A percentile compares a stretch with the other conserved stretches of the same genome.
Conservation (phyloP, 2,113 vertebrate species). For the Limnothrissa miodon region DNA sequence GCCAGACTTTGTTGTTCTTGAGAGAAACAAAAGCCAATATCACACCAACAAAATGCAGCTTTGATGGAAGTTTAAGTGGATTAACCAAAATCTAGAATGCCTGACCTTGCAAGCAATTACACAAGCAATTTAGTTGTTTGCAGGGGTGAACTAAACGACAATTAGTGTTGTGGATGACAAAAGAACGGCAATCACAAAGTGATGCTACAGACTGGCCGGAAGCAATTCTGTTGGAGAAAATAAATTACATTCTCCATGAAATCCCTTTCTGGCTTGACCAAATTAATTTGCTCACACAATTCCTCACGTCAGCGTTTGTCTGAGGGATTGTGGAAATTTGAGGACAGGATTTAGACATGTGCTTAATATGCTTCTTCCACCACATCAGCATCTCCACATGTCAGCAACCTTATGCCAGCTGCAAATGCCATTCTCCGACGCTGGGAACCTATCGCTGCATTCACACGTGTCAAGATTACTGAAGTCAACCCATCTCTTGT, state of each 20-base stretch:
- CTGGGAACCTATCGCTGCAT: slow-evolving; percentile 50
- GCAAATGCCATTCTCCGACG: slow-evolving; percentile 30
- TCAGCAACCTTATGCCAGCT: slow-evolving; percentile 38
- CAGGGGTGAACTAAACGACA: background rate
- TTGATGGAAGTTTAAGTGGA: background rate
- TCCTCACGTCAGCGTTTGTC: background rate
- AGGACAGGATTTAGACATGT: slow-evolving; percentile 3
- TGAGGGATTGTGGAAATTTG: slow-evolving; percentile 26
- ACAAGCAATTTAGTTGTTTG: background rate
- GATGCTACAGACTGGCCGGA: background rate
- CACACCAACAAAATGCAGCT: background rate
- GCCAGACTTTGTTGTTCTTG: background rate
- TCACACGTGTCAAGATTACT: slow-evolving; percentile 61
- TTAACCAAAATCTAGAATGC: background rate
- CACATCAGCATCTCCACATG: slow-evolving; percentile 56
- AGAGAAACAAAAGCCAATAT: background rate
- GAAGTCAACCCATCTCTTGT: slow-evolving; percentile 31
- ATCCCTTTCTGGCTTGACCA: slow-evolving; percentile 7
- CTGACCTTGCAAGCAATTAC: slow-evolving; percentile 3
- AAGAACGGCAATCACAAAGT: background rate
- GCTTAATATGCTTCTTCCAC: slow-evolving; percentile 29
- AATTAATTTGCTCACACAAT: slow-evolving; percentile 13
- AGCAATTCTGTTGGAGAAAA: background rate
- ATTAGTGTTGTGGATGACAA: slow-evolving; percentile 6
- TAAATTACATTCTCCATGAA: slow-evolving; percentile 10